Conservation (phyloP, 2,113 vertebrate genomes). For the Tor tambroides region DNA sequence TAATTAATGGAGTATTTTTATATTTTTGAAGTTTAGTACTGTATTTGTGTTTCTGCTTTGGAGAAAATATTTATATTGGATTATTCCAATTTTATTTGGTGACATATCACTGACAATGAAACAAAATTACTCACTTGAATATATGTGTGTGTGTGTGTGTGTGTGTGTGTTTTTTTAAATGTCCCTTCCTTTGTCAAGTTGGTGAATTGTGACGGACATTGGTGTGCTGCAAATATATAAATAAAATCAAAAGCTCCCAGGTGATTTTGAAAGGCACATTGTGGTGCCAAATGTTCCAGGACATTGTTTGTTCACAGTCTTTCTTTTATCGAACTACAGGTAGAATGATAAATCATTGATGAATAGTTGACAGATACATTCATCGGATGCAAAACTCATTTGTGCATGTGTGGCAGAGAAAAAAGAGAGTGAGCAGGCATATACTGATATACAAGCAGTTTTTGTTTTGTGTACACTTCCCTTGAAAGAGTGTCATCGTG, state of each 20-base stretch:
- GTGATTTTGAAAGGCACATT: conserved; percentile 1
- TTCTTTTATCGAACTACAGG: conserved; percentile 36
- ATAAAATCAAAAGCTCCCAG: neutral
- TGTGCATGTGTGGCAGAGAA: neutral
- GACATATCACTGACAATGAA: neutral
- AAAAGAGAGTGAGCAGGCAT: neutral
- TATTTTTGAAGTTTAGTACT: neutral
- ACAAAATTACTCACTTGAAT: neutral
- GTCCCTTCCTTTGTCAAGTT: neutral
- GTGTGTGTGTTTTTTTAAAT: neutral
- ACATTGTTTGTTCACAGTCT: conserved; percentile 16
- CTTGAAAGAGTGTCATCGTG: conserved; percentile 52
- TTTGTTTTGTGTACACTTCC: conserved; percentile 44
- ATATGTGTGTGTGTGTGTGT: too few relatives aligned
- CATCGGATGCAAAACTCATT: conserved; percentile 38
- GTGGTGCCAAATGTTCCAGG: neutral
- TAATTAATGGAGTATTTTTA: neutral
- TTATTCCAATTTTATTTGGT: neutral
- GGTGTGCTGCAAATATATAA: neutral
- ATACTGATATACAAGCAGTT: neutral
- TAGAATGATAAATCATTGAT: conserved; percentile 38
- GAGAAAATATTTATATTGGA: too few relatives aligned
- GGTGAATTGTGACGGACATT: neutral
- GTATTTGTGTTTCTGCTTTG: neutral
- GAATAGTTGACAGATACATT: conserved; percentile 46